Base-by-base conservation (phyloP, 2,888 invertebrate species). In the Gastrophysa polygoni region DNA sequence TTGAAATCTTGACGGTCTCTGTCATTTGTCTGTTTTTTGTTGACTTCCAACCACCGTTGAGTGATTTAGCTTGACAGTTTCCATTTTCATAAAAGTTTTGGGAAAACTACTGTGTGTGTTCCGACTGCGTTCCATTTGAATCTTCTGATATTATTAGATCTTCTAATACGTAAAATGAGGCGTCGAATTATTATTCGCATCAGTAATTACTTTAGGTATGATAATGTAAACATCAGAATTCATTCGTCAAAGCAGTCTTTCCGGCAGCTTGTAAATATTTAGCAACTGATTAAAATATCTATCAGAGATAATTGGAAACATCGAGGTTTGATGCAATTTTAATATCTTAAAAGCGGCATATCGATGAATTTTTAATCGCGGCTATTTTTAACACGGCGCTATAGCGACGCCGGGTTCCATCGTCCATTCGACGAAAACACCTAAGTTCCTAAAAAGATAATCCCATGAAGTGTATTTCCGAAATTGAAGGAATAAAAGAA, bases 291-390 rank as follows among this genome's bases (percentile, higher is more conserved):
- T 74, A 73, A 73, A 72, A 71, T 71, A 73, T 71, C 72, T 73
- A 73, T 74, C 73, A 71, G 70, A 69, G 72, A 74, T 78, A 78
- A 79, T 79, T 77, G 77, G 75, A 71, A 73, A 74, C 75, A 78
- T 77, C 72, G 75, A 77, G 75, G 70, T 77, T 75, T 72, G 75
- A 76, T 77, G 74, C 77, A 78, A 78, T 76, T 78, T 78, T 78
- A 77, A 79, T 79, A 74, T 70, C 73, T 74, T 75, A 76, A 77
- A 77, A 78, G 77, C 77, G 70, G 69, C 69, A 69, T 72, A 71
- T 72, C 71, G 67, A 71, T 75, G 69, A 71, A 74, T 72, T 71
- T 68, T 72, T 74, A 69, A 74, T 72, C 68, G 61, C 52, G 69
- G 68, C 68, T 73, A 73, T 72, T 73, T 73, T 73, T 71, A 71